Base-by-base conservation (phyloP, 37 sponge, comb jelly and placozoan species). In the Lycopodina hypogea region DNA sequence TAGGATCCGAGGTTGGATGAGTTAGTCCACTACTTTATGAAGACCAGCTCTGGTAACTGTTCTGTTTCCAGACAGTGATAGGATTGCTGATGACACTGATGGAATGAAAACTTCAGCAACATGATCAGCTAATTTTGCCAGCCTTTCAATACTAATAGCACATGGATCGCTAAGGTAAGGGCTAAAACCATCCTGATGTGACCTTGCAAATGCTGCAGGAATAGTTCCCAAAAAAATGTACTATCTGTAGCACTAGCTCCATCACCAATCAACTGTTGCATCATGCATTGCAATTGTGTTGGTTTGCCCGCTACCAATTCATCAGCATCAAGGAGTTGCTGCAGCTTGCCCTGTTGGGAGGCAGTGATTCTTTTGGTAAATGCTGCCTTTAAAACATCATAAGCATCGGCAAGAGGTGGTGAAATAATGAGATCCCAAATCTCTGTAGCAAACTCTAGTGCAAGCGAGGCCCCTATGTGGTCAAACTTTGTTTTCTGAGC, bases 111-210 rank as follows among this genome's bases (percentile, higher is more conserved):
- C 89, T 41, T 89, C 89, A 1, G 74, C 37, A 33, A 89, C 69
- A 35, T 75, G 83, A 42, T 83, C 84, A 51, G 84, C 84, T 70
- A 89, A 55, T 35, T 79, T 79, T n/a, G 84, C 89, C 6, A 89
- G 75, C 37, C 57, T 24, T 2, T 36, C 68, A 0, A 90, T 74
- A 56, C 48, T 59, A n/a, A 40, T 50, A 40, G 71, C 63, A 67
- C 22, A 72, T 26, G 23, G 45, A n/a, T n/a, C n/a, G n/a, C n/a
- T n/a, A n/a, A n/a, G 18, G 86, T 50, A 23, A 78, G 85, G 55
- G 86, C 90, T 19, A 90, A 55, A 1, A 90, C 86, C 86, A 90
- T 84, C 21, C 86, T 62, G 32, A 84, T 78, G 40, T 81, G 80
- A 22, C 76, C 4, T 1, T 86, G 86, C 53, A 84, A 76, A 15